Base-by-base conservation (phyloP, 1,140 invertebrate species). In the Daktulosphaira vitifoliae region DNA sequence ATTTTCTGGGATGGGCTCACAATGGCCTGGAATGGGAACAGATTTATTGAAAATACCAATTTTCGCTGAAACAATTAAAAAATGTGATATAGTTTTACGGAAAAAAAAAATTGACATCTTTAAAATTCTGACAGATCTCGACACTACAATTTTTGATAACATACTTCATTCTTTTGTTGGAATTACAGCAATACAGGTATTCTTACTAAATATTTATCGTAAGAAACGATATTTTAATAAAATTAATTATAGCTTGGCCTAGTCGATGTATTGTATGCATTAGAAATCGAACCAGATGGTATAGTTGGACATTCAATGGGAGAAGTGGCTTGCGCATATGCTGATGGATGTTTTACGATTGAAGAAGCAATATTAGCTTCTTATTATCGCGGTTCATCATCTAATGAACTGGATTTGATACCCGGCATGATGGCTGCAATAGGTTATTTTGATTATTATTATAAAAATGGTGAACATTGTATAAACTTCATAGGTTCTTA, bases 111-210 rank as follows among this genome's bases (percentile, higher is more conserved):
- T 87, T 6, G 79, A 86, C 68, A 76, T 89, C 3, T 74, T 80
- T n/a, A 72, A 82, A 37, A 77, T 88, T 53, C 69, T 89, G 7
- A 79, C 79, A 23, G 80, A 78, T 26, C 76, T 76, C 1, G 77
- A 83, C 66, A 77, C 80, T 9, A 74, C 74, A n/a, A 79, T 77
- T 0, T 80, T 82, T 69, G 78, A 84, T 18, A 78, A 82, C 68
- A 81, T 82, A n/a, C 66, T 84, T 6, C 77, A 85, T 69, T 81
- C 82, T 2, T 87, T 89, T 72, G 78, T 89, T 44, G 80, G 81
- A 33, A 89, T 88, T 69, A 81, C 85, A 50, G 88, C 92, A 16
- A 84, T 96, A 65, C 89, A 90, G 77, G 85, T 87, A 20, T 5
- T 3, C 9, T 33, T 33, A 11, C 11, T 33, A 5, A 33, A 6